Evolutionary conservation across 2,797 vertebrate genomes (phyloP), one percentile per base, ranked within the genome.

Genomic region (Okamejei kenojei): DNA sequence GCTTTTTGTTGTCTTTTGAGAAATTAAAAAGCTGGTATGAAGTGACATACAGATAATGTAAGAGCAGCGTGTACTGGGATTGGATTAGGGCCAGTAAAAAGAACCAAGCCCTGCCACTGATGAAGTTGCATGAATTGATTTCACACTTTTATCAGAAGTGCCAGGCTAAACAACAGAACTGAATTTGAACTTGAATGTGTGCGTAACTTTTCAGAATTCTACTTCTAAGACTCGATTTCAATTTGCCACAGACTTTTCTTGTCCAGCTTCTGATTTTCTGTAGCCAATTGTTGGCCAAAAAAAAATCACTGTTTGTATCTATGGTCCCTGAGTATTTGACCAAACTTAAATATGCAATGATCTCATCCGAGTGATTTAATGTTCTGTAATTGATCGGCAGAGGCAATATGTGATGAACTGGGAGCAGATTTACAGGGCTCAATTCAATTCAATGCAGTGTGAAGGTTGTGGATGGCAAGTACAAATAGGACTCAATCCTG

Each of bases 1-100:
- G 90, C 35, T 92, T 92, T 76, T 76, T 74, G 68, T 92, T 92
- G 35, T 91, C 71, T 38, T 92, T 45, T 92, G 68, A 92, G 90
- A 92, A 92, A 92, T 76, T 76, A 74, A 74, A 29, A 71, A 76
- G 38, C 90, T 54, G 71, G 90, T 74, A 19, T 0, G 38, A 92
- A 92, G 61, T 65, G 84, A 92, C 54, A 74, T 73, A 92, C 71
- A 74, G 21, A 71, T 74, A 29, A 68, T 76, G 38, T 92, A 29
- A 92, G 63, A 88, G 35, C 84, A 65, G 61, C 61, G 63, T 88
- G n/a, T 38, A 74, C 65, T 38, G 54, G 35, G 29, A 92, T 58
- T 92, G 71, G 71, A 74, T 76, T 29, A 26, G 38, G 68, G 32
- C 90, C 68, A 92, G 26, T 23, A 73, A 74, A 92, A 45, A 74